Base-by-base conservation (phyloP, 2,797 vertebrate genomes). In the Carduelis carduelis region DNA sequence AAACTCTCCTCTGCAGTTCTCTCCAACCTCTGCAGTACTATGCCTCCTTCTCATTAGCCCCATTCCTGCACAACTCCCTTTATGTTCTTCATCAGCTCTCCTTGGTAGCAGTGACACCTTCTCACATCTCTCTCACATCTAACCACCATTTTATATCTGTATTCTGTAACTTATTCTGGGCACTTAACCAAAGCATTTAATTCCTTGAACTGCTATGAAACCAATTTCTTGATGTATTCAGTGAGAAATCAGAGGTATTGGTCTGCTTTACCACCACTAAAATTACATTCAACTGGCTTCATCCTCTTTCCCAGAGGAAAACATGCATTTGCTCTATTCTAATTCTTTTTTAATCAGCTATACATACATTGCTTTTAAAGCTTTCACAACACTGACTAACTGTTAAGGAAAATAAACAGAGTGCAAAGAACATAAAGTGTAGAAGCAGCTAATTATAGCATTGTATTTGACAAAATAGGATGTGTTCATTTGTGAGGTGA, bases 401-500 rank as follows among this genome's bases (percentile, higher is more conserved):
- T 75, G 44, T 72, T 75, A 83, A 82, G 49, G 22, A 94, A 89
- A 88, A 91, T 56, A 91, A 76, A 18, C 72, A 74, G 22, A 50
- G 20, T 41, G 35, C 11, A 86, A 93, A 88, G 32, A 91, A 90
- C 53, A 77, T 18, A 13, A 75, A 83, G 28, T 32, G 23, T 30
- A 81, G 61, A 78, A 71, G 30, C 39, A 83, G 21, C 34, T 87
- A 91, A 93, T 88, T 93, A 89, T 35, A 74, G n/a, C 34, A 61
- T 60, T 82, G 39, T 15, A 43, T 60, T 83, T 84, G 63, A 94
- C 50, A 92, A 89, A 87, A 63, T 4, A 72, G 4, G 21, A 76
- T 66, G 49, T 82, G 88, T 46, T 92, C 35, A 82, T 93, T 93
- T 90, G 80, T 44, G 80, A 70, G 83, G 70, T 66, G 83, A 94